Conservation (phyloP, 2,797 vertebrate genomes). For the Malurus splendens region DNA sequence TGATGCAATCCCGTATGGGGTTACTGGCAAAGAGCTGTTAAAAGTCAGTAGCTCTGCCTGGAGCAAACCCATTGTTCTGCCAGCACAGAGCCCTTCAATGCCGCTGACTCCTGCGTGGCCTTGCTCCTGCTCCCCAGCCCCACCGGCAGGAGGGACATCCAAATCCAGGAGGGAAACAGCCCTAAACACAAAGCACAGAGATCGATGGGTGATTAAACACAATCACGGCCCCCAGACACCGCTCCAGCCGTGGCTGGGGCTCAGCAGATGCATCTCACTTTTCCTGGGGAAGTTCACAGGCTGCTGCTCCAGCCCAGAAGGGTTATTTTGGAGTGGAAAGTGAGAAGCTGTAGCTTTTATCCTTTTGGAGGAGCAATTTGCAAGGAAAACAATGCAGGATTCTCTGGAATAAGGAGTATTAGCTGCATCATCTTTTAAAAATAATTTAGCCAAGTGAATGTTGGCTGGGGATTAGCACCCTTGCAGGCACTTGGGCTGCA, state of each 20-base stretch:
- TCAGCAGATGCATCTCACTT: slow-evolving; percentile 3
- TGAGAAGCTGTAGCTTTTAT: slow-evolving; percentile 57
- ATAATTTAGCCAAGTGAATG: slow-evolving; percentile 47
- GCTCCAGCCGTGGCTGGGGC: neutral
- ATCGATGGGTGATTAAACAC: rapidly evolving
- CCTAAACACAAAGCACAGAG: neutral
- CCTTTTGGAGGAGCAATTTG: slow-evolving; percentile 65
- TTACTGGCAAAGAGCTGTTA: slow-evolving; percentile 57
- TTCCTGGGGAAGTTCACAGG: slow-evolving; percentile 25
- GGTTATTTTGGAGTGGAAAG: slow-evolving; percentile 51
- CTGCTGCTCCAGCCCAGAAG: neutral
- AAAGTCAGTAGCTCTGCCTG: slow-evolving; percentile 62
- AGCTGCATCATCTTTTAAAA: slow-evolving; percentile 61
- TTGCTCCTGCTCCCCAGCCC: neutral
- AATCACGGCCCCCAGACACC: neutral
- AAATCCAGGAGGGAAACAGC: neutral
- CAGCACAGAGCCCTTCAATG: slow-evolving; percentile 34
- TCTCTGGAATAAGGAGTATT: slow-evolving; percentile 61
- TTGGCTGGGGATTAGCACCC: slow-evolving; percentile 36
- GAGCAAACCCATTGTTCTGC: slow-evolving; percentile 63
- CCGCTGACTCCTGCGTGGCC: slow-evolving; percentile 31
- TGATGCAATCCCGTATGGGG: slow-evolving; percentile 54
- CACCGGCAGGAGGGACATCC: neutral
- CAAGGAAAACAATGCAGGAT: slow-evolving; percentile 63
- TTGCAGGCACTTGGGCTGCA: neutral